These are phyloP conservation scores for Pandemis cinnamomeana DNA, from an alignment of 2,888 invertebrate species.

Conservation along the genomic window DNA sequence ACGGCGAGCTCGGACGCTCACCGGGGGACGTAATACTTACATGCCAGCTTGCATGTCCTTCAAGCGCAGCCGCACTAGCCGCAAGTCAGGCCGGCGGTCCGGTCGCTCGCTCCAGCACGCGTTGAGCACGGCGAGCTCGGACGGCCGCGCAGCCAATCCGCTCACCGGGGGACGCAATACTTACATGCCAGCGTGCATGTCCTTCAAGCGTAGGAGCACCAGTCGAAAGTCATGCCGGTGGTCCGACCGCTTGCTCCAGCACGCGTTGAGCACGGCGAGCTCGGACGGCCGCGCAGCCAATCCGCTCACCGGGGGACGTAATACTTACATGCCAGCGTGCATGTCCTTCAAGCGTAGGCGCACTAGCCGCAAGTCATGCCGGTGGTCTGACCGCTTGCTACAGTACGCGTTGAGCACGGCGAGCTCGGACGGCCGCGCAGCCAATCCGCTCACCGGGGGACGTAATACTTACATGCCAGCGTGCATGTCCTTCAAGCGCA, in stretches of 20 bases:
- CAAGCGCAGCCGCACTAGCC: conserved; percentile 89
- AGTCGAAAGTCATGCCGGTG: conserved; percentile 90
- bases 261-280: conserved; percentile 88
- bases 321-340: conserved; percentile 87
- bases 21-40: conserved; percentile 86
- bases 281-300: conserved; percentile 90
- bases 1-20: conserved; percentile 89
- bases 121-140: conserved; percentile 89
- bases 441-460: conserved; percentile 78
- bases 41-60: conserved; percentile 92
- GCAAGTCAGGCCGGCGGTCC: conserved; percentile 90
- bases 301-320: conserved; percentile 87
- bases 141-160: conserved; percentile 88
- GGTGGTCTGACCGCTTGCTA: conserved; percentile 90
- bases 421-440: conserved; percentile 89
- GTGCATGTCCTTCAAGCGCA: conserved; percentile 92
- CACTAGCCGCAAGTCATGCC: conserved; percentile 92
- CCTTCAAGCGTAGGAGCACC: conserved; percentile 90
- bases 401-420: conserved; percentile 91
- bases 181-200: conserved; percentile 90
- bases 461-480: conserved; percentile 84
- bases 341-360: conserved; percentile 91
- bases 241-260: conserved; percentile 93
- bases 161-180: conserved; percentile 63
- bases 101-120: conserved; percentile 93